These are phyloP conservation scores for Atherinosoma microstoma DNA, from an alignment of 2,797 vertebrate species.

Conservation along the genomic window DNA sequence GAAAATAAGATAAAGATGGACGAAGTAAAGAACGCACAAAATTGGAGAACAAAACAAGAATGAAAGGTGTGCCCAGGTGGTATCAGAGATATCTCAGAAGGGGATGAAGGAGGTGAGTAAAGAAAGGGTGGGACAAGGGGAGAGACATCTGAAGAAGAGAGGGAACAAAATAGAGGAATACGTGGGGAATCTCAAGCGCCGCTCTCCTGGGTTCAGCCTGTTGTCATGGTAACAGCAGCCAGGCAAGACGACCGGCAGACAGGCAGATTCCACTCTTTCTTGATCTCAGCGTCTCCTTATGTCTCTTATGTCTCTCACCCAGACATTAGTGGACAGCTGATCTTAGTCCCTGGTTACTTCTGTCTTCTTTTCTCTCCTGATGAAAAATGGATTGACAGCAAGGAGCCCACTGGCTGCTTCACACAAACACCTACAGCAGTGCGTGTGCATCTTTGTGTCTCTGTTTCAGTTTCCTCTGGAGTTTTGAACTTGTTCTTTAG, in stretches of 20 bases:
- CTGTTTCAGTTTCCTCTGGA: constrained; percentile 3
- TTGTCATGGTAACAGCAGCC: constrained; percentile 84
- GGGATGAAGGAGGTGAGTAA: not conserved
- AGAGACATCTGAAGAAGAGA: constrained; percentile 18
- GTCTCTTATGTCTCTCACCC: constrained; percentile 47
- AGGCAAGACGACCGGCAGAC: constrained; percentile 66
- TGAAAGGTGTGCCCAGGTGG: not conserved
- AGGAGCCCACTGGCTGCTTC: constrained; percentile 6
- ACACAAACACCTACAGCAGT: constrained; percentile 2
- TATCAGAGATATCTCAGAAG: constrained; percentile 7
- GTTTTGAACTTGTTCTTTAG: constrained; percentile 22
- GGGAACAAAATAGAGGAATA: constrained; percentile 24
- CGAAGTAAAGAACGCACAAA: constrained; percentile 12
- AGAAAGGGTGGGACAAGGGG: constrained; percentile 28
- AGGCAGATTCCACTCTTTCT: constrained; percentile 45
- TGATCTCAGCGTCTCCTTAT: constrained; percentile 25
- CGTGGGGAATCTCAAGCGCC: constrained; percentile 65
- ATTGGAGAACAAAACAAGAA: not conserved
- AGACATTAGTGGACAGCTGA: constrained; percentile 55
- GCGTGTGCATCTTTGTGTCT: constrained; percentile 7
- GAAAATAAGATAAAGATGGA: not conserved
- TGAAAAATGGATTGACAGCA: constrained; percentile 38
- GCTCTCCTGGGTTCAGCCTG: constrained; percentile 55
- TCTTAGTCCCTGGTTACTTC: constrained; percentile 32
- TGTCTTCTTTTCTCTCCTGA: constrained; percentile 32